Percentiles rank a stretch among this genome's conserved stretches.
phyloP scores from a whole-genome alignment of 1,140 invertebrate genomes.

The Drosophila trapezifrons region DNA sequence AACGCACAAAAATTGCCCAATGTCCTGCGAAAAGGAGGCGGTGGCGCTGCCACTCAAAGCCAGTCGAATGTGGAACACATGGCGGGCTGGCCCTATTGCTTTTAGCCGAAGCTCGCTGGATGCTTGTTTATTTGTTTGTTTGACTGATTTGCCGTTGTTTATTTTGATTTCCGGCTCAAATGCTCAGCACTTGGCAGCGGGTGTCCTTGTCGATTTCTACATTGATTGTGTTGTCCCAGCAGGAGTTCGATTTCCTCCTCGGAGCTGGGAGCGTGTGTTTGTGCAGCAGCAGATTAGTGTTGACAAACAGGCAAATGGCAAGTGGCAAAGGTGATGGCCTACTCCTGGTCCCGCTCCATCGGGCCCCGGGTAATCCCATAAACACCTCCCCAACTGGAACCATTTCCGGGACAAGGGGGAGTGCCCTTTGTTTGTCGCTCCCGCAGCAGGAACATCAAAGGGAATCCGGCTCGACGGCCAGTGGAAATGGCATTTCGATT shows the following conservation, averaged over 20 bases:
- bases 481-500: slow-evolving; percentile 54
- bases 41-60: slow-evolving; percentile 20
- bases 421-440: slow-evolving; percentile 20
- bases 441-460: slow-evolving; percentile 17
- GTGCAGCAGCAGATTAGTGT: slow-evolving; percentile 69
- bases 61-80: slow-evolving; percentile 50
- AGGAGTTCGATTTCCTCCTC: slow-evolving; percentile 60
- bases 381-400: slow-evolving; percentile 58
- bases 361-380: slow-evolving; percentile 67
- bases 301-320: slow-evolving; percentile 68
- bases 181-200: slow-evolving; percentile 45
- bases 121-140: slow-evolving; percentile 75
- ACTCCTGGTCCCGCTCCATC: slow-evolving; percentile 29
- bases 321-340: slow-evolving; percentile 26
- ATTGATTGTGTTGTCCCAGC: slow-evolving; percentile 77
- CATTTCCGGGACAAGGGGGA: slow-evolving; percentile 15
- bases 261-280: slow-evolving; percentile 27
- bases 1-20: slow-evolving; percentile 57
- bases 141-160: slow-evolving; percentile 80
- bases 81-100: slow-evolving; percentile 64
- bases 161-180: slow-evolving; percentile 81
- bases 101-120: slow-evolving; percentile 54
- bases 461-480: slow-evolving; percentile 15
- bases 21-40: slow-evolving; percentile 21
- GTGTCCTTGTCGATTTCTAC: slow-evolving; percentile 68